A percentile compares a stretch with the other conserved stretches of the same genome.
Conservation (phyloP, 2,113 vertebrate genomes). For the Cyprinodon tularosa region DNA sequence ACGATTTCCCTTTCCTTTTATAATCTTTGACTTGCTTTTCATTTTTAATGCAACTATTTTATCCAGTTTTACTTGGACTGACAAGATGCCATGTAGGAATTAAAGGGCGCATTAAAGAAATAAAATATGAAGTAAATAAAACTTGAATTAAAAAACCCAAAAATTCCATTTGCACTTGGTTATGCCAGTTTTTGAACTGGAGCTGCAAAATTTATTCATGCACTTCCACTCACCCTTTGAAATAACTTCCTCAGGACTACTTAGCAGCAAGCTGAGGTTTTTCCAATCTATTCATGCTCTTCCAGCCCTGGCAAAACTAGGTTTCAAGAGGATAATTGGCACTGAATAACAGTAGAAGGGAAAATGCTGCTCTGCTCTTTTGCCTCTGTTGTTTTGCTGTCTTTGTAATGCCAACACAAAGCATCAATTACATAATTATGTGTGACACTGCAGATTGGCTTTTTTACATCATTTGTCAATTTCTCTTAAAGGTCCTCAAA, state of each 20-base stretch:
- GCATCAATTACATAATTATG: neutral
- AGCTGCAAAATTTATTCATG: conserved; percentile 21
- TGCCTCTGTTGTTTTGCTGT: neutral
- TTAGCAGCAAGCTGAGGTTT: conserved; percentile 13
- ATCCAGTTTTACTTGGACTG: conserved; percentile 2
- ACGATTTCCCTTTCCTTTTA: conserved; percentile 2
- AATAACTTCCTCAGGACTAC: conserved; percentile 28
- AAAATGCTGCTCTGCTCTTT: conserved; percentile 6
- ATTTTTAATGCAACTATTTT: conserved; percentile 25
- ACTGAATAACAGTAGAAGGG: neutral
- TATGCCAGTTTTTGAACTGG: conserved; percentile 21
- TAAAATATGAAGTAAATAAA: conserved; percentile 6
- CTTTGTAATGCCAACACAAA: neutral
- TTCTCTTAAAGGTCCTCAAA: too few relatives aligned
- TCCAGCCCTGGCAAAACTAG: neutral
- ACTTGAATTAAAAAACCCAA: neutral
- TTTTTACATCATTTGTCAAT: neutral
- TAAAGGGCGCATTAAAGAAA: neutral
- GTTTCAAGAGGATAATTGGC: neutral
- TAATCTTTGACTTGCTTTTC: conserved; percentile 16
- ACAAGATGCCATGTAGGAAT: neutral
- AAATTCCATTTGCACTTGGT: conserved; percentile 21
- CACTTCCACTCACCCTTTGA: conserved; percentile 23
- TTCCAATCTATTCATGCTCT: conserved; percentile 19
- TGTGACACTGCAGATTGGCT: neutral